phyloP scores from a whole-genome alignment of 2,113 vertebrate genomes.

The Oplegnathus fasciatus region DNA sequence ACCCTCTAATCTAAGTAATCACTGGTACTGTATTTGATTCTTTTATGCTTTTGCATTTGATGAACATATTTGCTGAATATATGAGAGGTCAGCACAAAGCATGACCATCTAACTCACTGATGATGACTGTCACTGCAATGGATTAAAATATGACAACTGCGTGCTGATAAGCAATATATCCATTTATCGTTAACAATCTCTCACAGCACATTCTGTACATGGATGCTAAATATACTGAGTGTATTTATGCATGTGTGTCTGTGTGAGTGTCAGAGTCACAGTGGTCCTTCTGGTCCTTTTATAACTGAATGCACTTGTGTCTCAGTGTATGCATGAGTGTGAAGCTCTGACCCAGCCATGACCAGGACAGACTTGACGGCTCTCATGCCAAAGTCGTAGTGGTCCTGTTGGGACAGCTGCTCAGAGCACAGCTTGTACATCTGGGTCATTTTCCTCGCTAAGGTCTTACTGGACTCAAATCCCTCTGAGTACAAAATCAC shows the following conservation, averaged over 20 bases:
- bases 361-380: slow-evolving; percentile 92
- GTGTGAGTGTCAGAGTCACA: background rate
- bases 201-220: background rate
- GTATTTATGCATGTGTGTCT: background rate
- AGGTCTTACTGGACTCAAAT: slow-evolving; percentile 90
- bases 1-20: background rate
- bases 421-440: slow-evolving; percentile 92
- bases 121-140: background rate
- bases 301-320: slow-evolving; percentile 35
- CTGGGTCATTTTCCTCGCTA: slow-evolving; percentile 91
- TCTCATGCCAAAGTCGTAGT: slow-evolving; percentile 92
- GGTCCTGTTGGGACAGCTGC: slow-evolving; percentile 90
- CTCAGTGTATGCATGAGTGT: slow-evolving; percentile 16
- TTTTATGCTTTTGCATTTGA: background rate
- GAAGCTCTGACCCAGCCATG: slow-evolving; percentile 88
- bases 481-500: slow-evolving; percentile 91
- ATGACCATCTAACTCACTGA: background rate
- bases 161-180: background rate
- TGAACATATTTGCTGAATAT: background rate
- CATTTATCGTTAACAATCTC: background rate
- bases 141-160: background rate
- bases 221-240: background rate
- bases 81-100: background rate
- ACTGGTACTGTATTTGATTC: background rate
- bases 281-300: background rate